Conservation (phyloP, 1,140 invertebrate species). For the Pseudobourletiella spinata region DNA sequence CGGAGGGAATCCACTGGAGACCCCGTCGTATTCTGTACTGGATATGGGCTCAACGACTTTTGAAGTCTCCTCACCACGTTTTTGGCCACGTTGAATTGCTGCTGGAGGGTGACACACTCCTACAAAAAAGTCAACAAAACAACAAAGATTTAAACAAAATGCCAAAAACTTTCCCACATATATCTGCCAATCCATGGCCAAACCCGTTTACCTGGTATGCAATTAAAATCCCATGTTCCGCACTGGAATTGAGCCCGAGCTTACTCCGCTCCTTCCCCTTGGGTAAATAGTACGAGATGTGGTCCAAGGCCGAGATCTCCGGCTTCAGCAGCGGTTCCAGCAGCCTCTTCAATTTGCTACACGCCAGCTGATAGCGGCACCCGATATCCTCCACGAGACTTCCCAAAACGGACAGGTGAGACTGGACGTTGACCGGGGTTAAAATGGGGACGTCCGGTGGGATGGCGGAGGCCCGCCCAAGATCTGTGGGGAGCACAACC, state of each 20-base stretch:
- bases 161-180: background rate
- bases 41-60: constrained; percentile 40
- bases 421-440: constrained; percentile 39
- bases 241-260: constrained; percentile 46
- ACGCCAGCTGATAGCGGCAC: constrained; percentile 73
- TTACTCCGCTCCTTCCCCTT: constrained; percentile 50
- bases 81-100: constrained; percentile 65
- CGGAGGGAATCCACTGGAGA: constrained; percentile 39
- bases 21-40: constrained; percentile 29
- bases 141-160: background rate
- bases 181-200: background rate
- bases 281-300: constrained; percentile 65
- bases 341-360: constrained; percentile 64
- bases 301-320: constrained; percentile 65
- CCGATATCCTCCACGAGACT: constrained; percentile 66
- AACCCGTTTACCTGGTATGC: constrained; percentile 75
- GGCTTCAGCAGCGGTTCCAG: constrained; percentile 62
- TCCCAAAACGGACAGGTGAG: constrained; percentile 49
- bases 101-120: constrained; percentile 69
- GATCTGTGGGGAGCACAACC: constrained; percentile 60
- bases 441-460: constrained; percentile 27
- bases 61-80: constrained; percentile 62
- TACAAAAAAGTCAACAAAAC: constrained; percentile 34
- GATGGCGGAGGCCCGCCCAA: constrained; percentile 21
- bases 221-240: constrained; percentile 58